Percentiles rank a stretch among this genome's conserved stretches.
phyloP scores from a whole-genome alignment of 1,140 invertebrate species.

The Temnothorax curvispinosus region DNA sequence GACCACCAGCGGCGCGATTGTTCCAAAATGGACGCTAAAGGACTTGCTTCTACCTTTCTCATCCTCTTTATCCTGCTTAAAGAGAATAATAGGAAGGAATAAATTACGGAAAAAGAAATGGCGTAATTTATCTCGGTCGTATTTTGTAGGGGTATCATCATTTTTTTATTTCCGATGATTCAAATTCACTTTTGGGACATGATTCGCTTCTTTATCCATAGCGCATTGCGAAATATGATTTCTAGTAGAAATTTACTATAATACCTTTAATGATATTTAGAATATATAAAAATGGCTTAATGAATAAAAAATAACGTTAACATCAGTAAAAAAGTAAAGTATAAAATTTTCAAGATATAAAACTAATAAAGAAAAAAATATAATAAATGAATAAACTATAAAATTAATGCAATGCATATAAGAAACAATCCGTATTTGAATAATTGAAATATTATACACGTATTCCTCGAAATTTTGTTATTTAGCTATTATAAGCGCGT shows the following conservation, averaged over 20 bases:
- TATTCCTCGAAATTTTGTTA: neutral
- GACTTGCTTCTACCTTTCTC: neutral
- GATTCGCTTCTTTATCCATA: slow-evolving; percentile 17
- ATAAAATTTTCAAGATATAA: neutral
- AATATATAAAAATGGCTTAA: neutral
- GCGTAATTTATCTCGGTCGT: slow-evolving; percentile 29
- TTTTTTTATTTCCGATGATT: slow-evolving; percentile 39
- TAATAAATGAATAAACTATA: slow-evolving; percentile 11
- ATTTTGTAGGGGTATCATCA: neutral
- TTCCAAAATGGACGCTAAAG: slow-evolving; percentile 42
- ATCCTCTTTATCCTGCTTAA: slow-evolving; percentile 22
- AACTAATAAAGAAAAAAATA: neutral
- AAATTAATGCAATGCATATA: neutral
- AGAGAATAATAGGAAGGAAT: slow-evolving; percentile 51
- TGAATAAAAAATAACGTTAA: neutral
- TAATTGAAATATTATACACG: neutral
- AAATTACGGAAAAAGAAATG: slow-evolving; percentile 45
- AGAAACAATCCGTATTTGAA: neutral
- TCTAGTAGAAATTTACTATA: too few relatives aligned
- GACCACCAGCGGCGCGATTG: slow-evolving; percentile 35
- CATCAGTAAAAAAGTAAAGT: slow-evolving; percentile 2
- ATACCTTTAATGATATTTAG: neutral
- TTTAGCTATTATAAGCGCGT: neutral
- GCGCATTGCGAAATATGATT: neutral
- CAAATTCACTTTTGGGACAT: neutral